These are phyloP conservation scores for Notolepis coatsorum DNA, from an alignment of 2,797 vertebrate species.

Conservation along the genomic window DNA sequence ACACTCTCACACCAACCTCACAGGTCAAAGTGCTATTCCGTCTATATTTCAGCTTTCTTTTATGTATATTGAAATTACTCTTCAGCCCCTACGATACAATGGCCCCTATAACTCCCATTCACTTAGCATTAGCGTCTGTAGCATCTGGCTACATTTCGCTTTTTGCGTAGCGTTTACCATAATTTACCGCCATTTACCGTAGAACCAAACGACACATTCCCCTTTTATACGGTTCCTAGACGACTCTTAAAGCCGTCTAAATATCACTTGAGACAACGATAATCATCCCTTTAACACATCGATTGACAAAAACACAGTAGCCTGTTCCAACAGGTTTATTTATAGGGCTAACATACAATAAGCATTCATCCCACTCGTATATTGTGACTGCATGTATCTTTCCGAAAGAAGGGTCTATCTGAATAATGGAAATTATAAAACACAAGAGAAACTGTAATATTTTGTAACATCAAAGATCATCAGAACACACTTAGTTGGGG, in stretches of 20 bases:
- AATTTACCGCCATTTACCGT: too few species aligned
- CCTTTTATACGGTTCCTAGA: too few species aligned
- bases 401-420: slow-evolving; percentile 24
- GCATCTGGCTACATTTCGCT: too few species aligned
- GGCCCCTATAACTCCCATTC: too few species aligned
- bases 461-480: slow-evolving; percentile 57
- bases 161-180: too few species aligned
- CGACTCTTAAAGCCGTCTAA: too few species aligned
- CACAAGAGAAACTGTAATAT: slow-evolving; percentile 48
- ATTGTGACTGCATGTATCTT: slow-evolving; percentile 10
- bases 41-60: not conserved
- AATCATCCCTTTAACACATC: too few species aligned
- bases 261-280: too few species aligned
- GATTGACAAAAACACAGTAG: slow-evolving; percentile 3
- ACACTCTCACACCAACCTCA: slow-evolving; percentile 8
- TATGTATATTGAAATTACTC: not conserved
- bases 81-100: not conserved
- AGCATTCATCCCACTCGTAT: slow-evolving; percentile 13
- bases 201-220: too few species aligned
- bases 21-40: slow-evolving; percentile 70
- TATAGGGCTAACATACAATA: not conserved
- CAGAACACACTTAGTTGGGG: slow-evolving; percentile 58
- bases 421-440: slow-evolving; percentile 36
- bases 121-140: too few species aligned
- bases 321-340: slow-evolving; percentile 6